Evolutionary conservation across 2,113 vertebrate genomes (phyloP), one percentile per base, ranked within the genome.

Genomic region (Paralichthys olivaceus): DNA sequence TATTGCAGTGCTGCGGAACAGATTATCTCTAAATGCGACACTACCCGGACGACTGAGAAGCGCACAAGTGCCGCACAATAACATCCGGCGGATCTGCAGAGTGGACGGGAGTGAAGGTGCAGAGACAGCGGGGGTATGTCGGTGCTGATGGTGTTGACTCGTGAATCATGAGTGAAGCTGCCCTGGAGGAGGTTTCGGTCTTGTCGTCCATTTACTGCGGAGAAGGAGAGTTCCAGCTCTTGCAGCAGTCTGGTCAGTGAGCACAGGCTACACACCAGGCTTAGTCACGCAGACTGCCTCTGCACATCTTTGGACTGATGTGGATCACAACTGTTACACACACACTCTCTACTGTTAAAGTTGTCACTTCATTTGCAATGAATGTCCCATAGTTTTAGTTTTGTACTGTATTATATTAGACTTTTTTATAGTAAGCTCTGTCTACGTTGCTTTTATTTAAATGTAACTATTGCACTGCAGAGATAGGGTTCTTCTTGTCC

Each of bases 201-300:
- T 67, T 96, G 58, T 87, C 91, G 1, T 94, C 96, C 66, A 96
- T 96, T 83, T 96, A 95, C 90, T 96, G 95, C 85, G 92, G 91
- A 74, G 90, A 90, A 4, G 91, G 79, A 63, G 95, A 94, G 80
- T 95, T 94, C 75, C 86, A 89, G 63, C 82, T 96, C 72, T 47
- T 95, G 40, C 90, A 84, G 20, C 83, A 86, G 59, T 79, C 81
- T 7, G 84, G 86, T 84, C 5, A 34, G 66, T 26, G 13, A 22
- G 32, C 32, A 34, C 32, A 9, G 8, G 32, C 0, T 6, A 61
- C 45, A 19, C 40, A 8, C 47, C 32, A 34, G 8, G 32, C 32
- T 9, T 2, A 8, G 32, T 34, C 32, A 34, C 32, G 9, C 32
- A 2, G 32, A 34, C 32, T 34, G 32, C 32, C 7, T 34, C 32